Conservation (phyloP, 2,113 vertebrate species). For the Rynchops niger region DNA sequence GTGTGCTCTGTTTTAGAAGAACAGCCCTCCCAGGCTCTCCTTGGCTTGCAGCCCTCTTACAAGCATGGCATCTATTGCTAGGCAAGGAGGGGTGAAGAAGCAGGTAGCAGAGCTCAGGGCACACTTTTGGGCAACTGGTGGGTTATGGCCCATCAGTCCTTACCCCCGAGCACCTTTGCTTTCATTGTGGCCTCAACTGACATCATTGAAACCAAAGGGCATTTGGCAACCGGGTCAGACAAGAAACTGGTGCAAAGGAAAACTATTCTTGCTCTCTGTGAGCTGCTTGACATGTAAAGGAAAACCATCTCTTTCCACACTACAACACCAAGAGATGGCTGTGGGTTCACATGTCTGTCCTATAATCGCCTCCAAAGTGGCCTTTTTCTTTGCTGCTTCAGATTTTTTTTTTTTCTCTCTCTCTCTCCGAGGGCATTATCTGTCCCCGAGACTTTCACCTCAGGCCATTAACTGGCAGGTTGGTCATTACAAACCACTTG, state of each 20-base stretch:
- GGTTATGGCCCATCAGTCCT: neutral
- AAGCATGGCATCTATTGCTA: rapidly evolving
- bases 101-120: neutral
- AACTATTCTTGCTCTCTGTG: neutral
- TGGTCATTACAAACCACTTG: slow-evolving; percentile 66
- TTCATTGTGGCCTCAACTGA: neutral
- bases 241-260: neutral
- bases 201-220: neutral
- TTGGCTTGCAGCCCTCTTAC: neutral
- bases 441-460: neutral
- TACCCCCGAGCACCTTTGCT: neutral
- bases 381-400: neutral
- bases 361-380: neutral
- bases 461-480: slow-evolving; percentile 55
- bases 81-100: neutral
- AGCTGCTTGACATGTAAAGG: neutral
- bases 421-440: neutral
- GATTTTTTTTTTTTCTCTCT: neutral
- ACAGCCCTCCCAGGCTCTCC: neutral
- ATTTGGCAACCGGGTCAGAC: neutral
- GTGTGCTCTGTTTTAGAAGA: neutral
- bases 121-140: neutral
- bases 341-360: rapidly evolving
- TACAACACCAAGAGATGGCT: neutral
- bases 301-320: neutral